A percentile compares a stretch with the other conserved stretches of the same genome.
Evolutionary conservation across 2,797 vertebrate genomes (phyloP).

Genomic region (Pseudomugil tenellus): DNA sequence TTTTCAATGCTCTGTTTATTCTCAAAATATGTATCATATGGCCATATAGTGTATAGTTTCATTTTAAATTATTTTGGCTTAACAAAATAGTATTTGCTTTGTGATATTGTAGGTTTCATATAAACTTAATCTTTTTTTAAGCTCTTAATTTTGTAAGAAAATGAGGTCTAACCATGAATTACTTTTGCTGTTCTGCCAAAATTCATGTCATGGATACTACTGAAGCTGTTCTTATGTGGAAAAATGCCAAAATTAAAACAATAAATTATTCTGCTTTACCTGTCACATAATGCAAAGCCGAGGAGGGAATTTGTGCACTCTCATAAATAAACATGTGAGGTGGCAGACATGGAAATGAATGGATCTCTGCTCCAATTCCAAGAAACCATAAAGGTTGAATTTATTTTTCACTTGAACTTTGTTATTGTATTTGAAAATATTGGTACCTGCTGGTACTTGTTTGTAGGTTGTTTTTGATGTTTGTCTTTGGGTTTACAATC

Average conservation of each 20-base stretch:
- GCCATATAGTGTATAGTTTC: too few species aligned
- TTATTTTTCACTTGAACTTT: conserved; percentile 10
- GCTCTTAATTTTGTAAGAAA: conserved; percentile 25
- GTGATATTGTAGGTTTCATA: background rate
- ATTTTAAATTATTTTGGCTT: too few species aligned
- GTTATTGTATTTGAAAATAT: conserved; percentile 5
- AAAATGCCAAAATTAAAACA: conserved; percentile 36
- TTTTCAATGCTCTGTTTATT: too few species aligned
- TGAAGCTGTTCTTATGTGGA: conserved; percentile 46
- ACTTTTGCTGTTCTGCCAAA: conserved; percentile 17
- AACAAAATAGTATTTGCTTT: background rate
- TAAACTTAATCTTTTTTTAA: background rate
- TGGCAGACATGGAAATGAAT: conserved; percentile 36
- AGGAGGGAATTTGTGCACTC: conserved; percentile 30
- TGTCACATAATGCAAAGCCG: conserved; percentile 31
- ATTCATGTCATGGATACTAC: conserved; percentile 28
- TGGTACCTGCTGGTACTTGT: background rate
- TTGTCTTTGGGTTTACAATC: background rate
- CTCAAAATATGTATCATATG: too few species aligned
- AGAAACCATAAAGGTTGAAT: conserved; percentile 9
- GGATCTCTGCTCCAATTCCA: conserved; percentile 19
- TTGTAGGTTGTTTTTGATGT: background rate
- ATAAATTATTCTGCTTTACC: conserved; percentile 41
- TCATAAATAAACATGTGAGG: conserved; percentile 36
- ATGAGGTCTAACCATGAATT: conserved; percentile 26